Base-by-base conservation (phyloP, 2,797 vertebrate genomes). In the Orestias chungarensis region DNA sequence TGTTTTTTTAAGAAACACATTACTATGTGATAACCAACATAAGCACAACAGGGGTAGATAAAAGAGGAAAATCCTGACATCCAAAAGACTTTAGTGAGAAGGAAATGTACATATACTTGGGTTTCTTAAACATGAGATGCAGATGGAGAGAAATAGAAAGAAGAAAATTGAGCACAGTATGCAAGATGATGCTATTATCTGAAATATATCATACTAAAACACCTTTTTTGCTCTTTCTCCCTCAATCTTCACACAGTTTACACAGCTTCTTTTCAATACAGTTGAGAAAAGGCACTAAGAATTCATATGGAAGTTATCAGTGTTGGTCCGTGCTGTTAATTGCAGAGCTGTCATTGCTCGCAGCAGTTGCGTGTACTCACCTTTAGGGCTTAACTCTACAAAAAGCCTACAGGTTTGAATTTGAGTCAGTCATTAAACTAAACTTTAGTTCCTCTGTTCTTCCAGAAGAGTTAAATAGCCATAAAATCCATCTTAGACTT, bases 271-370 rank as follows among this genome's bases (percentile, higher is more conserved):
- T 71, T 75, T 83, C 72, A 69, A 8, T 73, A 61, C 57, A 79
- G 70, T 67, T 25, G 40, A 79, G 65, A 62, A 67, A 50, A 66
- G 46, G 61, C 71, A 38, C 67, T 62, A 66, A 1, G 1, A 72
- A 40, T 78, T 47, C 68, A 75, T 80, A 55, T 29, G 49, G 69
- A 86, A 70, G 84, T 81, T 84, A 85, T 87, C 78, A 66, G 74
- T 67, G 52, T 62, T 25, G 59, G 38, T 38, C 44, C 68, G 59
- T 38, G 42, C 75, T 81, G 81, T 80, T 87, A 86, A 91, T 87
- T 88, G 87, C 79, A 0, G 18, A 84, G 83, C 80, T 79, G 84
- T 74, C 85, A 85, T 71, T 79, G 68, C 86, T 84, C 42, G 49
- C 40, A 71, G 55, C 52, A 70, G n/a, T 42, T 65, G 64, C 66